Conservation (phyloP, 2,797 vertebrate genomes). For the Artibeus jamaicensis region DNA sequence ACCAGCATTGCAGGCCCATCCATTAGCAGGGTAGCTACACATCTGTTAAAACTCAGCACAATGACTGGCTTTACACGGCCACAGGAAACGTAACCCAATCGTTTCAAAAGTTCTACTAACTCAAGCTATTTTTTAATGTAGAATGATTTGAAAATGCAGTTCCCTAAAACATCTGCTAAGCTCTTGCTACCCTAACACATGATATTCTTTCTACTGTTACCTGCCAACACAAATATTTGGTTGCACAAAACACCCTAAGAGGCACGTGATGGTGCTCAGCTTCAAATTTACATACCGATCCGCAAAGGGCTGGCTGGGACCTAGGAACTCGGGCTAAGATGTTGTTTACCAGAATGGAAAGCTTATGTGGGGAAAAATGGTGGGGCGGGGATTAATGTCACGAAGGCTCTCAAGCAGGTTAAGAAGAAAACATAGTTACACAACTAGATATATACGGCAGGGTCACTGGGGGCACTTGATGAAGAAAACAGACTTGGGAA, state of each 20-base stretch:
- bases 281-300: conserved; percentile 69
- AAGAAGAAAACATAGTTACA: background rate
- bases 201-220: conserved; percentile 79
- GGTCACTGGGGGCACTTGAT: accelerated
- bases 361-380: background rate
- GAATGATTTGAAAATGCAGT: conserved; percentile 82
- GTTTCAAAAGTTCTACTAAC: conserved; percentile 82
- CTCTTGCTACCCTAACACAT: conserved; percentile 83
- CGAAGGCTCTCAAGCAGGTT: background rate
- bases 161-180: conserved; percentile 88
- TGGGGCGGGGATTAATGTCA: background rate
- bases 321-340: conserved; percentile 37
- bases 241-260: conserved; percentile 80
- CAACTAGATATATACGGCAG: background rate
- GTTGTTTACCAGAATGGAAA: background rate
- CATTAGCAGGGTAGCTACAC: conserved; percentile 76
- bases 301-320: conserved; percentile 51
- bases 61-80: conserved; percentile 80
- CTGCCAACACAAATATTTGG: conserved; percentile 87
- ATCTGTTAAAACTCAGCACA: conserved; percentile 84
- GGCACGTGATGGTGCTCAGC: conserved; percentile 75
- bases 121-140: conserved; percentile 78
- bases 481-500: background rate
- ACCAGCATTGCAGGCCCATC: conserved; percentile 72
- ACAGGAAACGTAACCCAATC: conserved; percentile 86